A percentile compares a stretch with the other conserved stretches of the same genome.
phyloP scores from a whole-genome alignment of 2,113 vertebrate genomes.

The Prinia subflava region DNA sequence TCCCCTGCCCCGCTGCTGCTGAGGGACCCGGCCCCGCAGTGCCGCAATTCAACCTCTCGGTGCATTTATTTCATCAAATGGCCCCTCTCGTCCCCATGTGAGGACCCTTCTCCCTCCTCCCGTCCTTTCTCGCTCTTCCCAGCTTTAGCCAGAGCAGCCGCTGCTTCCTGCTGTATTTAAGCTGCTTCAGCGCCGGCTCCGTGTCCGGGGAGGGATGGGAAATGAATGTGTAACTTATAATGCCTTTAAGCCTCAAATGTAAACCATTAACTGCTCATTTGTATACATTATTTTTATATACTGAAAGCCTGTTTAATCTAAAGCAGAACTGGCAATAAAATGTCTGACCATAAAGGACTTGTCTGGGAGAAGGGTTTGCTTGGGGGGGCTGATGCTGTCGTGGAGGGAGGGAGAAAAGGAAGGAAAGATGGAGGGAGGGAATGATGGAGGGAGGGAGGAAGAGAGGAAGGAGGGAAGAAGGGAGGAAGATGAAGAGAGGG shows the following conservation, averaged over 20 bases:
- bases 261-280: slow-evolving; percentile 44
- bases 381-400: rapidly evolving
- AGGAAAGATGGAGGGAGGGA: not conserved
- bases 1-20: not conserved
- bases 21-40: not conserved
- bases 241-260: slow-evolving; percentile 40
- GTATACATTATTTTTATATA: slow-evolving; percentile 71
- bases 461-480: not conserved
- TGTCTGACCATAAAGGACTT: not conserved
- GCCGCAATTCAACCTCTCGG: not conserved
- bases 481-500: not conserved
- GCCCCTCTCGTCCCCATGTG: not conserved
- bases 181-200: not conserved
- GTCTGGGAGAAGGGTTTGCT: not conserved
- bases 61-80: rapidly evolving
- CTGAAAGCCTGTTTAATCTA: slow-evolving; percentile 6
- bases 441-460: not conserved
- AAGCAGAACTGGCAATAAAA: slow-evolving; percentile 54
- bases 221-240: slow-evolving; percentile 43
- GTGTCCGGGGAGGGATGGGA: not conserved
- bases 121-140: not conserved
- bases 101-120: not conserved
- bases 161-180: slow-evolving; percentile 32
- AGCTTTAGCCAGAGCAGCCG: not conserved
- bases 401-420: not conserved